Percentiles rank a stretch among this genome's conserved stretches.
These are phyloP conservation scores for Prunella strophiata DNA, from an alignment of 2,797 vertebrate species.

Conservation along the genomic window DNA sequence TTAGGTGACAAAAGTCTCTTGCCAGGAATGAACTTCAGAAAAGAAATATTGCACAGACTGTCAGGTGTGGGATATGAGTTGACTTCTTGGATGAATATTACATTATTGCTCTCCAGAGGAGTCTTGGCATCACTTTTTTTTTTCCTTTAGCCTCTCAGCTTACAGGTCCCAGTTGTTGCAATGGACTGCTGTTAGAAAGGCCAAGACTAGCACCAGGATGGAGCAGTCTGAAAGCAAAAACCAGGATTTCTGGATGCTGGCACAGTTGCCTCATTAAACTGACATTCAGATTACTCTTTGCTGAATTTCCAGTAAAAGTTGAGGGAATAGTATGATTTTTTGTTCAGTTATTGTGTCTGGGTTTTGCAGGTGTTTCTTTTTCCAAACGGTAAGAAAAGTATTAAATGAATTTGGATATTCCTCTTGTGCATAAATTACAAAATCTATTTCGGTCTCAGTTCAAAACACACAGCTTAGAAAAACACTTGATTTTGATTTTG, in stretches of 20 bases:
- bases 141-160: not conserved
- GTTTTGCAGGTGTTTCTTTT: slow-evolving; percentile 12
- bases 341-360: not conserved
- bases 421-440: slow-evolving; percentile 38
- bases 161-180: not conserved
- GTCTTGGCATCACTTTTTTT: not conserved
- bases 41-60: not conserved
- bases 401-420: slow-evolving; percentile 18
- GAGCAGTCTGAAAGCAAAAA: not conserved
- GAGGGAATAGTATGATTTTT: not conserved
- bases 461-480: slow-evolving; percentile 57
- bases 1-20: not conserved
- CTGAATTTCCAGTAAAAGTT: not conserved
- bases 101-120: not conserved
- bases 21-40: not conserved
- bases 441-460: slow-evolving; percentile 42
- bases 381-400: not conserved
- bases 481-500: slow-evolving; percentile 66
- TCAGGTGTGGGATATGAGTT: not conserved
- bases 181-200: not conserved
- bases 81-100: not conserved
- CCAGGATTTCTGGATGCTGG: not conserved
- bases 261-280: not conserved
- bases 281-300: not conserved
- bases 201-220: not conserved